Evolutionary conservation across 2,113 vertebrate genomes (phyloP), one percentile per base, ranked within the genome.

Genomic region (Gorilla gorilla): DNA sequence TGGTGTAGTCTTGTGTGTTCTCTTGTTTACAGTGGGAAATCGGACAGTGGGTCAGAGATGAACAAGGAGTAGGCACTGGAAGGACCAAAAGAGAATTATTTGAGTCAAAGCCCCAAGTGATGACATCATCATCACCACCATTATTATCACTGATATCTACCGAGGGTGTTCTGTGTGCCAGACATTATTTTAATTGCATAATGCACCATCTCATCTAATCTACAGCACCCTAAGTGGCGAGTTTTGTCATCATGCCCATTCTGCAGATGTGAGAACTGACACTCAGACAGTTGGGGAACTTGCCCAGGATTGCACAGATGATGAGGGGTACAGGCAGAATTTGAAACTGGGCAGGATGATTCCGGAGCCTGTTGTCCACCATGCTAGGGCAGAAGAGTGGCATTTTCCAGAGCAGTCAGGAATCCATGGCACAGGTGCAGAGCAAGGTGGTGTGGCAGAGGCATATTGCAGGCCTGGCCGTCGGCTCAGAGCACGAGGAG

Each of bases 121-220:
- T 35, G 50, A n/a, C 0, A 11, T 25, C 30, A 25, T 16, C 13
- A 11, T 3, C 27, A 0, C 5, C 52, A 18, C 13, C 1, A 0
- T 11, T 3, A 9, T 25, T 8, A 2, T 38, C 32, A 0, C 0
- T 27, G 3, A 17, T 4, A 8, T 0, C 12, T 14, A 1, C 4
- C 9, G 64, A 10, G 52, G 0, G 32, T 2, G 4, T 13, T 0
- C 16, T 1, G 27, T 0, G 32, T 3, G 14, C 84, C 20, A 11
- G 18, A 10, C 7, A 2, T 55, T 2, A 1, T 10, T 35, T 40
- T 14, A 17, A 8, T 9, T 6, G 59, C 40, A 10, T 25, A 9
- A 8, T 0, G 1, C 5, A 2, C 2, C 3, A 3, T 12, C 43
- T 40, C 64, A 4, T 13, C 30, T 12, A 4, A 2, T 30, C 30